Base-by-base conservation (phyloP, 2,797 vertebrate genomes). In the Sebastes oblongus region DNA sequence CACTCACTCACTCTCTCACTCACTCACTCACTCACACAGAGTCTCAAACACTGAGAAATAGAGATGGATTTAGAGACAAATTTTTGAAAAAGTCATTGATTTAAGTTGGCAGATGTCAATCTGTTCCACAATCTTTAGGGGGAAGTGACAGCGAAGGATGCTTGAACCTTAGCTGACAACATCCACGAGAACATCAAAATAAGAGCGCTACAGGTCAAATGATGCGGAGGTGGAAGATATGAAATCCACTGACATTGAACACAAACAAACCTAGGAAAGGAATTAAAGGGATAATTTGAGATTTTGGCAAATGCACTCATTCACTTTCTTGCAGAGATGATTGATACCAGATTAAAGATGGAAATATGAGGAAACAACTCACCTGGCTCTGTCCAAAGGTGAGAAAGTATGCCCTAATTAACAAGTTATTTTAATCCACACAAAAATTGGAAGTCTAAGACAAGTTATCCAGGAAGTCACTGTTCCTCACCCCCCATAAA, bases 61-160 rank as follows among this genome's bases (percentile, higher is more conserved):
- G 58, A 59, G 11, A 50, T 42, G 12, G 64, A 72, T 60, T 55
- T 50, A 10, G 14, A 22, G 61, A 59, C 7, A 9, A 6, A 1
- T n/a, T 42, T 12, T 61, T 22, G 12, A 24, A 30, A 59, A 60
- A 32, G 16, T n/a, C 2, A 36, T 55, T n/a, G 18, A 80, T 81
- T 36, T 8, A 25, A 69, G 22, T 24, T 80, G 66, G 18, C 70
- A 77, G 46, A 59, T 74, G 46, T 77, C 70, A 61, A 12, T 73
- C 30, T 22, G 30, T 13, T 60, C 18, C 24, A 5, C 5, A 55
- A 22, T 39, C 6, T 1, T 54, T 22, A 22, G 54, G 6, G 42
- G 27, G 10, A 75, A 65, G 66, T 77, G 76, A 72, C 65, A 77
- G 71, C 13, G 3, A 75, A 77, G 42, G 69, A 61, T 61, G 29